A percentile compares a stretch with the other conserved stretches of the same genome.
These are phyloP conservation scores for Liposcelis brunnea DNA, from an alignment of 2,888 invertebrate species.

Conservation along the genomic window DNA sequence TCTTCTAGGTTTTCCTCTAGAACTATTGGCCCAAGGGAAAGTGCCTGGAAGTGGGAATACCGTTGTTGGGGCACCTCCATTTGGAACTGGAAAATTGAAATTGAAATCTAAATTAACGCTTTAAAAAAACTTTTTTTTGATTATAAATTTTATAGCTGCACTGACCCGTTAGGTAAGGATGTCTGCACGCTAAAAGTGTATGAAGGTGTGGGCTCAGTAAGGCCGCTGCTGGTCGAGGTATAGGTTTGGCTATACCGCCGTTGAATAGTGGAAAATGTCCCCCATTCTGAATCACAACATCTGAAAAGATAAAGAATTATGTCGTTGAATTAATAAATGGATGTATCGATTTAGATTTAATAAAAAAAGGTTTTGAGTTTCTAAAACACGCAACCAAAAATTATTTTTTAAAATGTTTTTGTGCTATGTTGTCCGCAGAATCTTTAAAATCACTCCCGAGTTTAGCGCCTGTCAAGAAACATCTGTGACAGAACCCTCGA, in stretches of 20 bases:
- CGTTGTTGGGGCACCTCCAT: constrained; percentile 17
- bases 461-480: no score
- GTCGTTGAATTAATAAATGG: no score
- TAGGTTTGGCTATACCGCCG: constrained; percentile 57
- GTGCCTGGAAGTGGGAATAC: constrained; percentile 30
- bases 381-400: no score
- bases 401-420: no score
- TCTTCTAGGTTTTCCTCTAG: constrained; percentile 79
- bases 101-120: no score
- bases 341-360: no score
- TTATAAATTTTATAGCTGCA: constrained; percentile 8
- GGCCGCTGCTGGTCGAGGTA: constrained; percentile 51
- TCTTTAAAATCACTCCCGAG: no score
- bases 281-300: constrained; percentile 1
- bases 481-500: no score
- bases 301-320: neutral
- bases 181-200: constrained; percentile 60
- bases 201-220: constrained; percentile 59
- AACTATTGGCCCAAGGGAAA: constrained; percentile 84
- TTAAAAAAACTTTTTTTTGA: neutral
- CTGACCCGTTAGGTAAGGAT: constrained; percentile 68
- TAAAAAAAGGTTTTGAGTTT: no score
- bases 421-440: no score
- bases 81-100: constrained; percentile 2
- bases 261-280: constrained; percentile 11